A percentile compares a stretch with the other conserved stretches of the same genome.
phyloP scores from a whole-genome alignment of 2,888 invertebrate genomes.

The Melipona bicolor region DNA sequence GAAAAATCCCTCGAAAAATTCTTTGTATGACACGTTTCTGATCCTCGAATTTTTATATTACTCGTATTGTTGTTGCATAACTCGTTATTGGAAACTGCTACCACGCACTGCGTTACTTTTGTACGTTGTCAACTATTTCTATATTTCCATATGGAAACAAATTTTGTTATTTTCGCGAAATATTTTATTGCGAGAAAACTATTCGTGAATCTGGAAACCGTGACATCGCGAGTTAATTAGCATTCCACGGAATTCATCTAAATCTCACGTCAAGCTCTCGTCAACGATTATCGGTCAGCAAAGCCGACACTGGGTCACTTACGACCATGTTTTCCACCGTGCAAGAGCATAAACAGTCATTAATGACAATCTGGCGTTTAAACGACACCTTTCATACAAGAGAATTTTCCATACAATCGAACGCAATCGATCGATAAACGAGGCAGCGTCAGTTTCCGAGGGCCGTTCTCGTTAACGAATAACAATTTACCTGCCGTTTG shows the following conservation, averaged over 20 bases:
- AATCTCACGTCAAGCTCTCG: conserved; percentile 29
- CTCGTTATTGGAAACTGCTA: too few species aligned
- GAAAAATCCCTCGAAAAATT: too few species aligned
- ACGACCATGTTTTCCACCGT: conserved; percentile 28
- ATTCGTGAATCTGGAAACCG: background rate
- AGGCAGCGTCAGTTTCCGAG: conserved; percentile 20
- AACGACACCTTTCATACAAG: background rate
- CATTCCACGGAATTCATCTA: background rate
- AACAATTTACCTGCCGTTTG: background rate
- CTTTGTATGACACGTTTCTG: too few species aligned
- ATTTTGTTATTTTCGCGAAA: too few species aligned
- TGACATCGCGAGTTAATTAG: background rate
- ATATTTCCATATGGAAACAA: too few species aligned
- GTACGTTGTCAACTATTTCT: too few species aligned
- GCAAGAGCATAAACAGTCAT: conserved; percentile 42
- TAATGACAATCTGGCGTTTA: conserved; percentile 37
- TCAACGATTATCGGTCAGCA: conserved; percentile 22
- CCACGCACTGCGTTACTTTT: too few species aligned
- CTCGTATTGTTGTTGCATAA: too few species aligned
- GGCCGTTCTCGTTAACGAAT: background rate
- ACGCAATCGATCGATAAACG: conserved; percentile 14
- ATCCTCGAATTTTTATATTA: too few species aligned
- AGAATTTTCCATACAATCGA: conserved; percentile 40
- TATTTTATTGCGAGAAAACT: too few species aligned
- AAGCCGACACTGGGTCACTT: conserved; percentile 43